Base-by-base conservation (phyloP, 2,888 invertebrate genomes). In the Epinotia nisella region DNA sequence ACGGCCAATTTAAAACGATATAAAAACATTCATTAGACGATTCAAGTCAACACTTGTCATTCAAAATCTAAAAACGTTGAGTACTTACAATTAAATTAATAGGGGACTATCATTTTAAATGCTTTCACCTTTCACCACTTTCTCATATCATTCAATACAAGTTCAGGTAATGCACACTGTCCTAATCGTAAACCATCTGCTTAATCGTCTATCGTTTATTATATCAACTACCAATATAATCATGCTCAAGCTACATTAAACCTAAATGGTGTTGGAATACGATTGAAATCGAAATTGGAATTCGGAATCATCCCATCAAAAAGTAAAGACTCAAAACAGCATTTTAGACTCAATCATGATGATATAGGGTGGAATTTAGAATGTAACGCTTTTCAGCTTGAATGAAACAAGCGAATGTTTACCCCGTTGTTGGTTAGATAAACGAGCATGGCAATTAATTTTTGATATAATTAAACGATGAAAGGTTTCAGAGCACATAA, bases 81-180 rank as follows among this genome's bases (percentile, higher is more conserved):
- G 4, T 49, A 49, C n/a, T n/a, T n/a, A n/a, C n/a, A n/a, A n/a
- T 49, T 49, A 60, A 49, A 19, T 60, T 21, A 39, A 49, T 56
- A 35, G 17, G 58, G 41, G 29, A 55, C 19, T 17, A 61, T 67
- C 21, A 2, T 67, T 58, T 61, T 67, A 67, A 72, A 67, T 67
- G 61, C 60, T 72, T 51, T 41, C 53, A 53, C 71, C 67, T 67
- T 72, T 72, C 67, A 72, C 71, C 39, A 53, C 67, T 72, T 72
- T 72, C 71, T 56, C 71, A 17, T 19, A 67, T 66, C 60, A 53
- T 60, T 55, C 49, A 67, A 67, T 60, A 58, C 70, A n/a, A 55
- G 24, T 35, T 24, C 24, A 65, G n/a, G 59, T 71, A 71, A 65
- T 53, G 65, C 15, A 65, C 71, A 53, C 21, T 60, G 3, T 1